A percentile compares a stretch with the other conserved stretches of the same genome.
These are phyloP conservation scores for Pyrrhosoma nymphula DNA, from an alignment of 2,888 invertebrate genomes.

Conservation along the genomic window DNA sequence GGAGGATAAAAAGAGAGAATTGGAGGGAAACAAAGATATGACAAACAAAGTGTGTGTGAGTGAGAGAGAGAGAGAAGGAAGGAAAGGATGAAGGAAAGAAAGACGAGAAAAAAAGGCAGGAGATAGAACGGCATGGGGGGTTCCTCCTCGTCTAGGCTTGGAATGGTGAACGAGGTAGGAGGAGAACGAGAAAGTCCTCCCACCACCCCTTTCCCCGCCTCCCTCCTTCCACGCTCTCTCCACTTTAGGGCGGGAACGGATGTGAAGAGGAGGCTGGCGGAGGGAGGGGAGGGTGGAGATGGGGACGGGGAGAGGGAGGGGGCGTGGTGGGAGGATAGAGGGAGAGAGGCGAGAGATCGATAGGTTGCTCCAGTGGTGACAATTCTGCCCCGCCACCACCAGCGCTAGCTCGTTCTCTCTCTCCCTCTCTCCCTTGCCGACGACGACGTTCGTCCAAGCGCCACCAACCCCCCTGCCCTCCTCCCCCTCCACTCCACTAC, in stretches of 20 bases:
- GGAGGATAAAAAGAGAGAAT: neutral
- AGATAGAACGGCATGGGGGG: neutral
- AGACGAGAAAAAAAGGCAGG: neutral
- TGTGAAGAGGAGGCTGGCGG: constrained; percentile 18
- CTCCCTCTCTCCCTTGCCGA: neutral
- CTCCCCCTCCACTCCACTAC: neutral
- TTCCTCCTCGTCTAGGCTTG: neutral
- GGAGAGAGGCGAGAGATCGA: constrained; percentile 44
- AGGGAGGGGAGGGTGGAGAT: neutral
- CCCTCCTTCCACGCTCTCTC: neutral
- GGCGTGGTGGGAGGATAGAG: neutral
- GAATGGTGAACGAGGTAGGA: neutral
- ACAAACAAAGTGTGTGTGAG: neutral
- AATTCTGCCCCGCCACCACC: constrained; percentile 58
- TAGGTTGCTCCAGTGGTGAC: constrained; percentile 67
- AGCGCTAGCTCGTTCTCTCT: neutral
- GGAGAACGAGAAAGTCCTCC: constrained; percentile 8
- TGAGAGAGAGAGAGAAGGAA: neutral
- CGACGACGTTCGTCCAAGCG: constrained; percentile 28
- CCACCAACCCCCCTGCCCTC: neutral
- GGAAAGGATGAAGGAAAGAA: neutral
- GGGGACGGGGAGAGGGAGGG: neutral
- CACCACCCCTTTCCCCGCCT: neutral
- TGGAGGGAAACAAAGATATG: neutral
- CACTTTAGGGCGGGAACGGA: constrained; percentile 26